These are phyloP conservation scores for Chaenocephalus aceratus DNA, from an alignment of 2,113 vertebrate species.

Conservation along the genomic window DNA sequence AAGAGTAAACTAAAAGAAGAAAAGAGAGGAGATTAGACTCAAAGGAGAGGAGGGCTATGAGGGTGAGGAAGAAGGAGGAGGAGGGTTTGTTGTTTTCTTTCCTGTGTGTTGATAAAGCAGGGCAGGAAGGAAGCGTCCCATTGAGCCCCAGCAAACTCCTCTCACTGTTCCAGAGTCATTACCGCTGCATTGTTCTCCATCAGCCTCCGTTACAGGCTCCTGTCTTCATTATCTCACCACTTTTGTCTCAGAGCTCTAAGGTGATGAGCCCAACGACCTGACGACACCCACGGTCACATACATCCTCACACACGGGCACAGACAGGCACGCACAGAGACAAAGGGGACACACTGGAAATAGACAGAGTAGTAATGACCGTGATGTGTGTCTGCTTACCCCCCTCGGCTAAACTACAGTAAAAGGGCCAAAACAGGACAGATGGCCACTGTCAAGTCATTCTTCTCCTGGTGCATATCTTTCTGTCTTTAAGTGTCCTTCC, in stretches of 20 bases:
- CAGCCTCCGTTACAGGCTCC: conserved; percentile 43
- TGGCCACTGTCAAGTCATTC: conserved; percentile 55
- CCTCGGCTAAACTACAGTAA: conserved; percentile 50
- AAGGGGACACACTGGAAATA: conserved; percentile 23
- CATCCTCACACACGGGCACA: conserved; percentile 16
- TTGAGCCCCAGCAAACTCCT: conserved; percentile 61
- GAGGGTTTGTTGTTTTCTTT: conserved; percentile 60
- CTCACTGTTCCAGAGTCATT: conserved; percentile 58
- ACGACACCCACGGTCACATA: conserved; percentile 27
- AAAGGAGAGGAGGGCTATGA: conserved; percentile 4
- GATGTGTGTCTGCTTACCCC: conserved; percentile 34
- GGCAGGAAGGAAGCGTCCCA: conserved; percentile 73
- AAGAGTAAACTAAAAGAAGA: background rate
- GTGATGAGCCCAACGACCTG: conserved; percentile 65
- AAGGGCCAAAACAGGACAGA: conserved; percentile 59
- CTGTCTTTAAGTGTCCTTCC: conserved; percentile 11
- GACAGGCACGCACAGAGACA: conserved; percentile 23
- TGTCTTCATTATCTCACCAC: conserved; percentile 66
- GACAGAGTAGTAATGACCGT: conserved; percentile 36
- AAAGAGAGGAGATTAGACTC: background rate
- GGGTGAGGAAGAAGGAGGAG: background rate
- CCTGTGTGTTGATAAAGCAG: conserved; percentile 71
- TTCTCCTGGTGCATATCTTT: conserved; percentile 42
- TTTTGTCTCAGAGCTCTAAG: conserved; percentile 66
- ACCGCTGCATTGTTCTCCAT: conserved; percentile 71